A percentile compares a stretch with the other conserved stretches of the same genome.
phyloP scores from a whole-genome alignment of 2,113 vertebrate species.

The Danio rerio region GRCz12tu NC_133192.1:24529001-24529500 shows the following conservation, averaged over 20 bases:
- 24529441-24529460: neutral
- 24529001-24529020: neutral
- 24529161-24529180: neutral
- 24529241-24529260: neutral
- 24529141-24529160: neutral
- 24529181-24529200: neutral
- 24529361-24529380: constrained; percentile 13
- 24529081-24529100: too few relatives aligned
- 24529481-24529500: constrained; percentile 26
- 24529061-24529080: neutral
- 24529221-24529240: neutral
- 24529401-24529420: neutral
- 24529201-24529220: neutral
- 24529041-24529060: neutral
- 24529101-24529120: too few relatives aligned
- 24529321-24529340: constrained; percentile 20
- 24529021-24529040: neutral
- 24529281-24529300: neutral
- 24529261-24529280: neutral
- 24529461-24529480: constrained; percentile 18
- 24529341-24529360: neutral
- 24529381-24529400: neutral
- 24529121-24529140: neutral
- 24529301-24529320: neutral
- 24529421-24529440: neutral